Evolutionary conservation across 2,888 invertebrate genomes (phyloP).

Genomic region (Agrilus biguttatus): DNA sequence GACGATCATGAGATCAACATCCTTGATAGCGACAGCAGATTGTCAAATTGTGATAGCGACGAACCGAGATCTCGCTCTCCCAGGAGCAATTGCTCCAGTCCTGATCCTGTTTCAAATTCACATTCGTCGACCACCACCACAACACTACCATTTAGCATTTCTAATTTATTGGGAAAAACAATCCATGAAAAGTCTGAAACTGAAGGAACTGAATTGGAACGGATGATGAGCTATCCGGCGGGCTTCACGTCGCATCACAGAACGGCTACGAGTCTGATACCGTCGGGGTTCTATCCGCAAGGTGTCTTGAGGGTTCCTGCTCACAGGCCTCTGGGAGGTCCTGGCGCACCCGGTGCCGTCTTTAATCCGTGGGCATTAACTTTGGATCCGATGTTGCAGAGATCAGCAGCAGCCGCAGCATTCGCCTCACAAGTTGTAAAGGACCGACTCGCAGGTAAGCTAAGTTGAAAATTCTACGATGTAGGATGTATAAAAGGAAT

Average conservation of each 20-base stretch:
- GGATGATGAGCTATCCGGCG: conserved; percentile 19
- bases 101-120: conserved; percentile 33
- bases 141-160: conserved; percentile 66
- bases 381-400: conserved; percentile 47
- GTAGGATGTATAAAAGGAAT: too few species aligned
- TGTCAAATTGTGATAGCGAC: conserved; percentile 47
- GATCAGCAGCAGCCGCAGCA: conserved; percentile 54
- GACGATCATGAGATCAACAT: conserved; percentile 57
- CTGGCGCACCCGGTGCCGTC: conserved; percentile 34
- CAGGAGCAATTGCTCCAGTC: conserved; percentile 25
- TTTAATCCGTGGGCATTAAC: conserved; percentile 34
- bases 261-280: conserved; percentile 25
- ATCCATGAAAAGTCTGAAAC: conserved; percentile 44
- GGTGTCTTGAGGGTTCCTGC: conserved; percentile 74
- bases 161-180: conserved; percentile 62
- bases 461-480: conserved; percentile 19
- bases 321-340: conserved; percentile 50
- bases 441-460: conserved; percentile 64
- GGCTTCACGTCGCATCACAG: conserved; percentile 21
- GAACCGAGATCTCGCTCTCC: conserved; percentile 31
- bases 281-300: conserved; percentile 38
- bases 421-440: conserved; percentile 72
- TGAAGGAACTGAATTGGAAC: conserved; percentile 15
- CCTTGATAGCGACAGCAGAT: conserved; percentile 46
- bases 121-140: conserved; percentile 36